Evolutionary conservation across 2,113 vertebrate genomes (phyloP).

Genomic region (Engystomops pustulosus): DNA sequence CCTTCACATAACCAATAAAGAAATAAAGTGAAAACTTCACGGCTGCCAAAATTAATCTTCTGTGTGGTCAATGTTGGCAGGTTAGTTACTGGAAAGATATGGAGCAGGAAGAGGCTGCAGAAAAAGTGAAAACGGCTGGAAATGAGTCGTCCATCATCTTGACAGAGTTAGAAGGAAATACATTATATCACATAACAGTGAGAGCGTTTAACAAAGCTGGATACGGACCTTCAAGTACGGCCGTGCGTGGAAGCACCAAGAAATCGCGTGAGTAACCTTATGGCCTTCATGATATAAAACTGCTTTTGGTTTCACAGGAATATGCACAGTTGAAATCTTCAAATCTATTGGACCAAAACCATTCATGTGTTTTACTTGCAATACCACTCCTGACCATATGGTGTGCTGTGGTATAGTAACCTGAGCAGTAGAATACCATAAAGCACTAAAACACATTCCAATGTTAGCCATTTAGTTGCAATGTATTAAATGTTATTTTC

Average conservation of each 20-base stretch:
- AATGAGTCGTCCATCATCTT: slow-evolving; percentile 87
- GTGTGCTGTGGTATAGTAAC: not conserved
- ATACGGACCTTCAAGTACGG: slow-evolving; percentile 84
- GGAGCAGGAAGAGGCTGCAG: slow-evolving; percentile 85
- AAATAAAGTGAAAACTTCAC: slow-evolving; percentile 45
- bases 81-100: slow-evolving; percentile 89
- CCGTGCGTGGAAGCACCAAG: slow-evolving; percentile 82
- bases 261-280: slow-evolving; percentile 84
- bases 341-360: no score
- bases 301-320: no score
- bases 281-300: slow-evolving; percentile 1
- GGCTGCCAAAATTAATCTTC: slow-evolving; percentile 61
- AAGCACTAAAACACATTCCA: no score
- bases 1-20: not conserved
- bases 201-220: slow-evolving; percentile 93
- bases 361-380: not conserved
- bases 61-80: slow-evolving; percentile 70
- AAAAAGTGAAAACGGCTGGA: slow-evolving; percentile 83
- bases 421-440: no score
- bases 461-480: no score
- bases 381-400: not conserved
- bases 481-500: no score
- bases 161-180: slow-evolving; percentile 89
- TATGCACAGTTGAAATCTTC: no score
- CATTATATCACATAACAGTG: slow-evolving; percentile 85